Evolutionary conservation across 2,888 invertebrate species (phyloP), one percentile per base, ranked within the genome.

Genomic region (Electrophaes corylata): DNA sequence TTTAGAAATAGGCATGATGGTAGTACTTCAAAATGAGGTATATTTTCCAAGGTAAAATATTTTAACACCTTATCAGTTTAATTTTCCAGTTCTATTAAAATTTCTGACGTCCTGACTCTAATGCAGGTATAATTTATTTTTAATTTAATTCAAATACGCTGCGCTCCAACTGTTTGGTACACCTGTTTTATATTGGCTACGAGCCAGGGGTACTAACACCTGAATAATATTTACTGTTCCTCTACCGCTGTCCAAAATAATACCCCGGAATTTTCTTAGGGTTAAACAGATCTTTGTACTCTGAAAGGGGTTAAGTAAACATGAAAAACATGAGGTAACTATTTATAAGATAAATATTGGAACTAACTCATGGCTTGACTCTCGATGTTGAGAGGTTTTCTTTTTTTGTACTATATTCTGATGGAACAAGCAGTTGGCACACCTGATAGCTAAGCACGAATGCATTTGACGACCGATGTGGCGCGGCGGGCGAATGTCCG

Each of bases 211-310:
- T n/a, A 16, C 44, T 35, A 19, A 47, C 33, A 55, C 55, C 44
- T 49, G 29, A 23, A 55, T 54, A 46, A 46, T 55, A 55, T 55
- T 55, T 55, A 39, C 55, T 11, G 29, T 14, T 43, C 19, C 29
- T 45, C 23, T n/a, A 39, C 6, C 12, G 2, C 40, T 43, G 37
- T 37, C 43, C 29, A 14, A 31, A 54, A 52, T 52, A 54, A 54
- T 48, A 47, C 18, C 26, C 31, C n/a, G 10, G 47, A 26, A 12
- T 29, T 11, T 14, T 14, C 33, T 33, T 48, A 16, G 48, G 37
- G 16, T 33, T 44, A 29, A 16, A 26, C 44, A 45, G 11, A 11
- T 31, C 5, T 45, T 26, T 16, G 29, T 43, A 45, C 5, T 31
- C 19, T 3, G 11, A 43, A 14, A 19, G 33, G 16, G 45, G 45